These are phyloP conservation scores for Leiothrix lutea DNA, from an alignment of 2,113 vertebrate species.

Conservation along the genomic window DNA sequence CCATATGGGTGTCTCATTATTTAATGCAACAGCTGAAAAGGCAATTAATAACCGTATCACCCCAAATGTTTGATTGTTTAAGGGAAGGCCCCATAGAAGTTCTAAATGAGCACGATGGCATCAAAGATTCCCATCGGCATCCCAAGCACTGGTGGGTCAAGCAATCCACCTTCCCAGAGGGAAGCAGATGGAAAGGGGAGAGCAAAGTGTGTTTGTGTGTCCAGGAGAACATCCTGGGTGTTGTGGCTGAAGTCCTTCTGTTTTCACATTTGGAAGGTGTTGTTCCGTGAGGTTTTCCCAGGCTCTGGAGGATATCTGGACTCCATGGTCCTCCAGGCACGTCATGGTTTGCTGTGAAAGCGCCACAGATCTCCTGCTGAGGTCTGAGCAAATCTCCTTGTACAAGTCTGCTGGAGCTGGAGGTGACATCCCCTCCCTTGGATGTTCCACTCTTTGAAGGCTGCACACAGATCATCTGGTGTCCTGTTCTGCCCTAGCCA, in stretches of 20 bases:
- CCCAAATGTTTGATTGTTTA: neutral
- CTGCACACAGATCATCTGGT: neutral
- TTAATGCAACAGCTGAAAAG: constrained; percentile 27
- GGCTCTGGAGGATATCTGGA: neutral
- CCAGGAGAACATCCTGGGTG: rapidly evolving
- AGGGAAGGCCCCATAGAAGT: neutral
- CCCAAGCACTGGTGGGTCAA: neutral
- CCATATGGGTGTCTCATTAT: constrained; percentile 12
- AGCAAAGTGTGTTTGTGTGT: neutral
- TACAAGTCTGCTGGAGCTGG: neutral
- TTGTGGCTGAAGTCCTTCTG: neutral
- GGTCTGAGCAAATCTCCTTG: neutral
- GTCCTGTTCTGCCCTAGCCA: neutral
- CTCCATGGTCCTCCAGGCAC: rapidly evolving
- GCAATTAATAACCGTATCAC: constrained; percentile 15
- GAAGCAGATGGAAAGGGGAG: neutral
- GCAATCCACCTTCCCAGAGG: neutral
- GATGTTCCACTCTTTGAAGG: neutral
- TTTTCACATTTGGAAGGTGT: neutral
- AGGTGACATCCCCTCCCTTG: neutral
- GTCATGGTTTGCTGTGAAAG: neutral
- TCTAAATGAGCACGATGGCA: neutral
- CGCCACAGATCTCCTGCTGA: neutral
- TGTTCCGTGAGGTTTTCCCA: neutral
- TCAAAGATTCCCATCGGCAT: neutral